Evolutionary conservation across 2,888 invertebrate genomes (phyloP).

Genomic region (Poecilus cupreus): DNA sequence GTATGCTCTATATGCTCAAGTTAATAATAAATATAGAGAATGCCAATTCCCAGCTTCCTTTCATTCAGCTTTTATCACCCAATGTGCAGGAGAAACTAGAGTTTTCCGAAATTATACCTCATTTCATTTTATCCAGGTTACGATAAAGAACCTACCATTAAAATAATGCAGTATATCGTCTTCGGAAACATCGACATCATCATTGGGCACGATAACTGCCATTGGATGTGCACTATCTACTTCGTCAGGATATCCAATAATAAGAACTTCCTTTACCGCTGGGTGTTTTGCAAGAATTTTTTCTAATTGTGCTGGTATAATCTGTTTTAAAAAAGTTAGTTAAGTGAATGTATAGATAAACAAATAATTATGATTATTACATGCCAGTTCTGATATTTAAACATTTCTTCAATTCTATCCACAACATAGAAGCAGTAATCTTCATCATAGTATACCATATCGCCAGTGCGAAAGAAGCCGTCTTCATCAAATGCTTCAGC

Average conservation of each 20-base stretch:
- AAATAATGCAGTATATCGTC: conserved; percentile 41
- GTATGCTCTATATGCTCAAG: neutral
- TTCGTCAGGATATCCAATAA: conserved; percentile 68
- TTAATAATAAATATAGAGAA: too few species aligned
- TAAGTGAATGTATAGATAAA: too few species aligned
- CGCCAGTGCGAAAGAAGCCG: conserved; percentile 75
- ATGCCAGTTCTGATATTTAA: conserved; percentile 74
- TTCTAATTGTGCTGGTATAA: conserved; percentile 67
- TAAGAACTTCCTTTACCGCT: conserved; percentile 65
- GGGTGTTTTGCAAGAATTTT: conserved; percentile 67
- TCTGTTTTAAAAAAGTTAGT: neutral
- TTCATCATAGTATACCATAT: conserved; percentile 74
- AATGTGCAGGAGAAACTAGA: too few species aligned
- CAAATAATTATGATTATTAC: conserved; percentile 65
- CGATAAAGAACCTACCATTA: neutral
- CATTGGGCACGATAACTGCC: conserved; percentile 65
- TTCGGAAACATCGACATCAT: conserved; percentile 41
- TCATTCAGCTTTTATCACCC: too few species aligned
- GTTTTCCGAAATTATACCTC: too few species aligned
- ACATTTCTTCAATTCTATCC: conserved; percentile 74
- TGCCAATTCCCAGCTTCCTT: too few species aligned
- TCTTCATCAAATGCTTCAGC: conserved; percentile 69
- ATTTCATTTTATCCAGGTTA: too few species aligned
- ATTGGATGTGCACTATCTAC: conserved; percentile 68
- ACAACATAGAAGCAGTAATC: conserved; percentile 73